phyloP scores from a whole-genome alignment of 2,113 vertebrate species.

The Craseonycteris thonglongyai region DNA sequence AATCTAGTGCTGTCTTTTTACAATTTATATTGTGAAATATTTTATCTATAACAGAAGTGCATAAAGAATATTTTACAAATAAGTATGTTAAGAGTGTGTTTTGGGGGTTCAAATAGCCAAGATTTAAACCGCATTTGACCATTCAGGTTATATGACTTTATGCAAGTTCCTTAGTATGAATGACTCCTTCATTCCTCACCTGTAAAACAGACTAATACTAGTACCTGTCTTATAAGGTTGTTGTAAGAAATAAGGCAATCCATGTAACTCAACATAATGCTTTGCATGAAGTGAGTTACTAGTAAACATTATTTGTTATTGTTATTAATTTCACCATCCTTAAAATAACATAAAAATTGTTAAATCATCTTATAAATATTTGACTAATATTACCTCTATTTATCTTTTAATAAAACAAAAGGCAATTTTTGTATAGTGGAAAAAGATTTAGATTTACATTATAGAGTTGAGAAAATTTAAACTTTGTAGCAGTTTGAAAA shows the following conservation, averaged over 20 bases:
- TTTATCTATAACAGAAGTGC: neutral
- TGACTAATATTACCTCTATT: neutral
- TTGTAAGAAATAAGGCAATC: neutral
- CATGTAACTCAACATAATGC: neutral
- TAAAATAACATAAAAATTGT: neutral
- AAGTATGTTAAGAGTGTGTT: neutral
- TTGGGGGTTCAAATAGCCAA: neutral
- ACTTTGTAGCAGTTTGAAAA: neutral
- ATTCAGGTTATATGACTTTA: neutral
- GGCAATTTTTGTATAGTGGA: neutral
- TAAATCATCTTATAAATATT: neutral
- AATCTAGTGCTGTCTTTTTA: neutral
- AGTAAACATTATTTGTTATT: neutral
- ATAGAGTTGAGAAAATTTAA: neutral
- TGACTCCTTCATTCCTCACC: neutral
- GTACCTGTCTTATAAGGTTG: neutral
- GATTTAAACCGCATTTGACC: neutral
- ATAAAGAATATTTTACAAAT: neutral
- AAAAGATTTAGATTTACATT: neutral
- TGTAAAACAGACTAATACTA: neutral
- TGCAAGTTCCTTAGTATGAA: neutral
- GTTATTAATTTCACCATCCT: neutral
- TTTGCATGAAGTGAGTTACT: neutral
- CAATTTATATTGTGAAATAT: neutral
- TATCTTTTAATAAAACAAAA: neutral